phyloP scores from a whole-genome alignment of 2,113 vertebrate species.

The Phycodurus eques region DNA sequence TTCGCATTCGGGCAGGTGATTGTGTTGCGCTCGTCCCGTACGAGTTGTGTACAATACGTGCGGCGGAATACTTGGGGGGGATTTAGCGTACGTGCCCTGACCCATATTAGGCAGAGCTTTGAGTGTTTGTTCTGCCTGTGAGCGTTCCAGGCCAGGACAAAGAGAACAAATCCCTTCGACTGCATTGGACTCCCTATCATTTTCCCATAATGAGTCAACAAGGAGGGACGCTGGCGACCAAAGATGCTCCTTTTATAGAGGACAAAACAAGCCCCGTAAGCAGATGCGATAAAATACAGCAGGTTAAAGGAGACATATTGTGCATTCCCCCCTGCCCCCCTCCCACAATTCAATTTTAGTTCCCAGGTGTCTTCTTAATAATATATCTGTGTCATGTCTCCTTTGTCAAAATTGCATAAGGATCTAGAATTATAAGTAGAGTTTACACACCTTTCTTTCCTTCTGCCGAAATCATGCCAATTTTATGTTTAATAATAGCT shows the following conservation, averaged over 20 bases:
- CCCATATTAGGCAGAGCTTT: constrained; percentile 40
- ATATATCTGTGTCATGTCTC: too few relatives aligned
- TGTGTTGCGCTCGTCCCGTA: constrained; percentile 45
- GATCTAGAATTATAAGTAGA: too few relatives aligned
- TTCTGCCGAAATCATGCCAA: too few relatives aligned
- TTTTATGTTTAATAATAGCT: too few relatives aligned
- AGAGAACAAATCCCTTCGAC: not conserved
- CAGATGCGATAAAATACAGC: not conserved
- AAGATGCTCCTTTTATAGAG: not conserved
- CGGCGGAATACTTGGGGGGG: constrained; percentile 11
- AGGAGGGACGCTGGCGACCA: not conserved
- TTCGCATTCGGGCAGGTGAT: constrained; percentile 47
- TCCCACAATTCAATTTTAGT: too few relatives aligned
- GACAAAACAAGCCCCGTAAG: not conserved
- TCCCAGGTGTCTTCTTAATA: too few relatives aligned
- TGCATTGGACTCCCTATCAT: not conserved
- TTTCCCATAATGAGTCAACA: constrained; percentile 46
- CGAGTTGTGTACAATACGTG: constrained; percentile 43
- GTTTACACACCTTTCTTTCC: too few relatives aligned
- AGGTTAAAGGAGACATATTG: not conserved
- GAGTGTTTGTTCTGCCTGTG: constrained; percentile 14
- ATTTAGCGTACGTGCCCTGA: constrained; percentile 45
- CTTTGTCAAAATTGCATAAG: too few relatives aligned
- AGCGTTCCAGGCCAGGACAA: constrained; percentile 7
- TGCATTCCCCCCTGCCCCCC: too few relatives aligned